Evolutionary conservation across 2,797 vertebrate genomes (phyloP), one percentile per base, ranked within the genome.

Genomic region (Myripristis jacobus): DNA sequence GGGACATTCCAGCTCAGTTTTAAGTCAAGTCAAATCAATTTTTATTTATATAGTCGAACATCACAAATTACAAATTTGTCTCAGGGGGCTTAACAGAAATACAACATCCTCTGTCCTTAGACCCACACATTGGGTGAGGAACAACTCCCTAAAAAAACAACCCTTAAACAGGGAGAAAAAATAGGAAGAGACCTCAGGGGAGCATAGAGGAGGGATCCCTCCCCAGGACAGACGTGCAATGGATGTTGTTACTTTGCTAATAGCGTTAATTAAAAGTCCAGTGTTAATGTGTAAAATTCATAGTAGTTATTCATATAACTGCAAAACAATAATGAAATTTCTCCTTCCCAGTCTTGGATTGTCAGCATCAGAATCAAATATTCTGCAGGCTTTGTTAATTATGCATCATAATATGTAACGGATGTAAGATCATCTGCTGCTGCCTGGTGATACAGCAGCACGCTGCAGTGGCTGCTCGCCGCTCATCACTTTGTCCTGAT

Each of bases 401-500:
- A 10, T 7, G 12, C 6, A 41, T 53, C 64, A 66, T 6, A 48
- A 6, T 79, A 22, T 57, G 18, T 70, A 41, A 54, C 19, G 18
- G 44, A 25, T 7, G 7, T 3, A 44, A 57, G 13, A 58, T 56
- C 59, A 25, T 51, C 31, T 34, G 54, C 29, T n/a, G 16, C 21
- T 70, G 53, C 34, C 18, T 67, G n/a, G 52, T 36, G 59, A 19
- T 70, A 19, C 50, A 66, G 58, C 38, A 75, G 8, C 36, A 22
- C 36, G 10, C 3, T 56, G 34, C 4, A 48, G 51, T 25, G 55
- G 75, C 65, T 46, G 24, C 55, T 56, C 48, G 44, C 71, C 38
- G 16, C 65, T 73, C 76, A 61, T 81, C 74, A 63, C 66, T 66
- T 80, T 1, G 12, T 63, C 50, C 41, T 78, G 61, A 84, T 77